Evolutionary conservation across 2,797 vertebrate species (phyloP).

Genomic region (Rallus crepitans): DNA sequence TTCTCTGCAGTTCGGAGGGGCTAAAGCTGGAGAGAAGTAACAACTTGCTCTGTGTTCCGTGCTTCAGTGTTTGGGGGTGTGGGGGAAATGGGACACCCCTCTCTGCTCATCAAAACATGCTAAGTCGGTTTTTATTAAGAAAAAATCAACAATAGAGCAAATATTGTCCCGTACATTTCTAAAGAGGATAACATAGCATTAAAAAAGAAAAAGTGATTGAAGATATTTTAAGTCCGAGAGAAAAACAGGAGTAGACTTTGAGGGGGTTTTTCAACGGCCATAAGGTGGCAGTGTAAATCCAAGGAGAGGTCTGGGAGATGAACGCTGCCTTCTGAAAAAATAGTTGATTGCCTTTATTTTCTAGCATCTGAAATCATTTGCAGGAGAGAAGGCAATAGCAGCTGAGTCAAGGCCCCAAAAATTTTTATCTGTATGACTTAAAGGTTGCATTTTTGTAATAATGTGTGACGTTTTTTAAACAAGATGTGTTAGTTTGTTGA

Average conservation of each 20-base stretch:
- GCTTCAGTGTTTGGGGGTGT: background rate
- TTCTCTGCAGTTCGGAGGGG: background rate
- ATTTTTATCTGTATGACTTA: background rate
- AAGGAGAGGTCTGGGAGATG: background rate
- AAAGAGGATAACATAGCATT: background rate
- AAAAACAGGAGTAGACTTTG: background rate
- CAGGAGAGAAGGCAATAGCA: background rate
- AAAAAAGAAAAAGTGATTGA: background rate
- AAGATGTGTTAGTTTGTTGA: background rate
- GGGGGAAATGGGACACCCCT: too few relatives aligned
- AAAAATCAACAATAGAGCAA: background rate
- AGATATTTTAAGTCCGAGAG: background rate
- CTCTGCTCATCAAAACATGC: background rate
- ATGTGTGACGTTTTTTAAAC: background rate
- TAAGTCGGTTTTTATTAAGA: background rate
- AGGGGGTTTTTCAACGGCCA: background rate
- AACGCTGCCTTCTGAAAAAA: background rate
- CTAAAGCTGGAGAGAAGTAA: background rate
- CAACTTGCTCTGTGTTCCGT: background rate
- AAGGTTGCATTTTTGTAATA: background rate
- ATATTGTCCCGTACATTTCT: background rate
- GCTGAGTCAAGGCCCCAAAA: background rate
- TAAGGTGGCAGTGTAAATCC: slow-evolving; percentile 50
- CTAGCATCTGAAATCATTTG: background rate
- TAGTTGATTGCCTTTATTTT: background rate